These are phyloP conservation scores for Physocephala rufipes DNA, from an alignment of 2,888 invertebrate species.

Conservation along the genomic window DNA sequence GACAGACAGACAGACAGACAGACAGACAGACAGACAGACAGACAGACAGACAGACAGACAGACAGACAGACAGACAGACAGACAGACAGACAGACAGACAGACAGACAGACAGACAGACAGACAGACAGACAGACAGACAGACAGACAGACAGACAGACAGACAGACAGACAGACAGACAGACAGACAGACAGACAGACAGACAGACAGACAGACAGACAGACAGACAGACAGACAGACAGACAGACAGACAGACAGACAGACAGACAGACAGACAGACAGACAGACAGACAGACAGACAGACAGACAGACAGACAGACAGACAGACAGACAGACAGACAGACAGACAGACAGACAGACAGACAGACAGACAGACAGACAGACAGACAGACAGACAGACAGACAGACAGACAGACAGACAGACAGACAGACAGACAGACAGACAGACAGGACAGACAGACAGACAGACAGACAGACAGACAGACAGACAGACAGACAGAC, in stretches of 20 bases:
- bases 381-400: slow-evolving; percentile 21
- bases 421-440: not conserved
- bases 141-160: not conserved
- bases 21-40: not conserved
- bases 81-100: not conserved
- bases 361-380: slow-evolving; percentile 26
- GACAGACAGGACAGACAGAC: no score
- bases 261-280: not conserved
- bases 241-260: not conserved
- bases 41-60: not conserved
- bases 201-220: not conserved
- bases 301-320: not conserved
- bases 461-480: not conserved
- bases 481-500: not conserved
- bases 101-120: not conserved
- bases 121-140: not conserved
- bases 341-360: slow-evolving; percentile 25
- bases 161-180: not conserved
- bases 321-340: not conserved
- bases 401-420: slow-evolving; percentile 12
- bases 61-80: not conserved
- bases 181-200: not conserved
- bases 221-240: not conserved
- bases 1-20: not conserved
- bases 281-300: not conserved